Percentiles rank a stretch among this genome's conserved stretches.
phyloP scores from a whole-genome alignment of 2,888 invertebrate species.

The Synanthedon andrenaeformis region DNA sequence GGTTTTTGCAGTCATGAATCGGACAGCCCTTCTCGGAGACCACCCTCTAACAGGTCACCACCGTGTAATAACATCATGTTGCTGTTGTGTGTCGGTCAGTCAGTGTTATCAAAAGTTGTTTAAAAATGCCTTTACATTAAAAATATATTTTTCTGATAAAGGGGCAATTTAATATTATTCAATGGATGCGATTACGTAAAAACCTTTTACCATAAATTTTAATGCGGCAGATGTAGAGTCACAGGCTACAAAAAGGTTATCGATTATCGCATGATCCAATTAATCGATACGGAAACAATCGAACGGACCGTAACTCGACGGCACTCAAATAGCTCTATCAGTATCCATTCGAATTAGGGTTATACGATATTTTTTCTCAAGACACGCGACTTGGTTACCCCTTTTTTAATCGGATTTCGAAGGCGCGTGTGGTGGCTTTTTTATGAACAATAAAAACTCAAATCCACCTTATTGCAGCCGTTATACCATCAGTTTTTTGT shows the following conservation, averaged over 20 bases:
- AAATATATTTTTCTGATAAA: background rate
- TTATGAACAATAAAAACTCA: slow-evolving; percentile 49
- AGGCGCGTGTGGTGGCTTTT: slow-evolving; percentile 59
- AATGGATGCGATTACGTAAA: background rate
- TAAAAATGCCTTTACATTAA: no score
- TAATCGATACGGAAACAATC: slow-evolving; percentile 67
- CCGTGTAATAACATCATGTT: no score
- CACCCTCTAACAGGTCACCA: no score
- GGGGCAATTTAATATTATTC: no score
- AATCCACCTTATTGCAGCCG: slow-evolving; percentile 63
- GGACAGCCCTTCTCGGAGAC: no score
- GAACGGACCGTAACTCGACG: slow-evolving; percentile 45
- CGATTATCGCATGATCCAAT: slow-evolving; percentile 68
- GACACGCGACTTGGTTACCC: slow-evolving; percentile 50
- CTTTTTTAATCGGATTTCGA: slow-evolving; percentile 64
- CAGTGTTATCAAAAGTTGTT: no score
- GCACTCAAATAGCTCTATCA: slow-evolving; percentile 65
- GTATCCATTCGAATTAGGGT: slow-evolving; percentile 57
- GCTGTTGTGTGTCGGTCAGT: no score
- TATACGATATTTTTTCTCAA: slow-evolving; percentile 53
- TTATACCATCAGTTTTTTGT: slow-evolving; percentile 50
- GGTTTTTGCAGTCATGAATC: no score
- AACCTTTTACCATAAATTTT: background rate
- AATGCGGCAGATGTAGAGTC: slow-evolving; percentile 51
- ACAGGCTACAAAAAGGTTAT: slow-evolving; percentile 57